Evolutionary conservation across 2,797 vertebrate genomes (phyloP).

Genomic region (Enteromius mattozi): DNA sequence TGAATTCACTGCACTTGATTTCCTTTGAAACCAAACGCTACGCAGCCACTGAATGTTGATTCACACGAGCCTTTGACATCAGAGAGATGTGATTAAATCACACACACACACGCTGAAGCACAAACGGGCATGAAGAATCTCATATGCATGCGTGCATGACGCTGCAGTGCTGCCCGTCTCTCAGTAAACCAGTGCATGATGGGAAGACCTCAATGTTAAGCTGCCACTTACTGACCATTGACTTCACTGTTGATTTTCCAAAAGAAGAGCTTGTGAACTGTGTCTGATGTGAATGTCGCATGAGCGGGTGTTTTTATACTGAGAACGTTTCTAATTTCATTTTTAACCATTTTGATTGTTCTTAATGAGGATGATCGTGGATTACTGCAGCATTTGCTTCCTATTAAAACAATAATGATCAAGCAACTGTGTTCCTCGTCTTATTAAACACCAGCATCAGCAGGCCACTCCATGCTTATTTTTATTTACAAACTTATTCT

Average conservation of each 20-base stretch:
- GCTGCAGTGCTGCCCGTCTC: constrained; percentile 70
- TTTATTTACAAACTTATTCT: not conserved
- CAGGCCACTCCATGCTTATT: not conserved
- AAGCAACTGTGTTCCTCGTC: not conserved
- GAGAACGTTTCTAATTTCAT: constrained; percentile 80
- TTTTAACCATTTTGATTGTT: constrained; percentile 76
- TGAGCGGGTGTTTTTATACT: constrained; percentile 84
- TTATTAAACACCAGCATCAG: not conserved
- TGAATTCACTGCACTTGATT: not conserved
- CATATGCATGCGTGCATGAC: constrained; percentile 78
- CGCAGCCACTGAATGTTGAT: constrained; percentile 24
- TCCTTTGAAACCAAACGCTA: not conserved
- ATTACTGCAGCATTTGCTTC: constrained; percentile 78
- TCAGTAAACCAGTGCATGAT: constrained; percentile 82
- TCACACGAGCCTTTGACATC: constrained; percentile 19
- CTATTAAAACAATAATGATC: constrained; percentile 43
- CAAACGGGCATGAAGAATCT: constrained; percentile 75
- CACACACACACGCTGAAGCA: constrained; percentile 73
- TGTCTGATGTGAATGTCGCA: constrained; percentile 76
- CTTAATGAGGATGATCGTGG: constrained; percentile 73
- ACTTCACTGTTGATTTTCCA: constrained; percentile 66
- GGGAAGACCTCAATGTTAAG: constrained; percentile 72
- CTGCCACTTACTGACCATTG: constrained; percentile 56
- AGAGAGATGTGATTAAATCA: constrained; percentile 20
- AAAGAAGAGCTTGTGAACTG: constrained; percentile 74